Conservation (phyloP, 2,113 vertebrate genomes). For the Lophochroa leadbeateri region DNA sequence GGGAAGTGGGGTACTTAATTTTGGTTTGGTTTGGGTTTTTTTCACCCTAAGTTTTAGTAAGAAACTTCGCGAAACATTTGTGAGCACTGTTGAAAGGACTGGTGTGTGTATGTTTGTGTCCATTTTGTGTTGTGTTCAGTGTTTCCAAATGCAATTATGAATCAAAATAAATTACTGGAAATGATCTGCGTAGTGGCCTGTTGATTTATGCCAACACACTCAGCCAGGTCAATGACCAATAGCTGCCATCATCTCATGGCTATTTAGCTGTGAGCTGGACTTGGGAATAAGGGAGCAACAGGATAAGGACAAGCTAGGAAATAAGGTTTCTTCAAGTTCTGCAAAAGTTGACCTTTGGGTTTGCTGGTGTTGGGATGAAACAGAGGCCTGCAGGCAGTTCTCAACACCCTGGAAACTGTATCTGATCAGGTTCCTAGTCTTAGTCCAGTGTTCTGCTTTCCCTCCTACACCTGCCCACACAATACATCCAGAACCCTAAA, state of each 20-base stretch:
- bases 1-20: not conserved
- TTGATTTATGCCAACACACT: not conserved
- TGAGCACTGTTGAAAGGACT: not conserved
- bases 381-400: not conserved
- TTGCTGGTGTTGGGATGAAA: not conserved
- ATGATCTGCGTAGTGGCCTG: not conserved
- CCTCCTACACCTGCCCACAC: not conserved
- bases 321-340: not conserved
- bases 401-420: not conserved
- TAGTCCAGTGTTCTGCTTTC: not conserved
- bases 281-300: not conserved
- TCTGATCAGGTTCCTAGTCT: not conserved
- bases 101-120: not conserved
- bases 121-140: not conserved
- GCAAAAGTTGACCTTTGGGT: not conserved
- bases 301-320: not conserved
- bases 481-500: not conserved
- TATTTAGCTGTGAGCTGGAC: not conserved
- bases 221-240: not conserved
- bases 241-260: not conserved
- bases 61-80: not conserved
- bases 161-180: constrained; percentile 43
- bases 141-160: constrained; percentile 12
- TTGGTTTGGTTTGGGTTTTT: not conserved
- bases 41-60: not conserved